These are phyloP conservation scores for Cyclargus thomasi DNA, from an alignment of 1,140 invertebrate species.

Conservation along the genomic window DNA sequence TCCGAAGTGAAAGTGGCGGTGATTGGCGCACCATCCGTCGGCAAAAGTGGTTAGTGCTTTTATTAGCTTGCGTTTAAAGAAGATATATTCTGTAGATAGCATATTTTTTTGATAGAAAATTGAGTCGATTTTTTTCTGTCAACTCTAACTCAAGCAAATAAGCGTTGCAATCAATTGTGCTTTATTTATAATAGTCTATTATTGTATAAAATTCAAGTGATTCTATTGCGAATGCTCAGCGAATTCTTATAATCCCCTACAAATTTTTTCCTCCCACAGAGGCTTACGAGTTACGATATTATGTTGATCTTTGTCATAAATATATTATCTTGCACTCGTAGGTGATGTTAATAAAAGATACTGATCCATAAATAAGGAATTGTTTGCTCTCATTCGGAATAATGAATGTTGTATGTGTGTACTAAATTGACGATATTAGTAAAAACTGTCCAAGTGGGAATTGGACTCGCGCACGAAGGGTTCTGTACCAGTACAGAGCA, in stretches of 20 bases:
- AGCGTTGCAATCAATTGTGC: not conserved
- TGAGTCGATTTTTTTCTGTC: no score
- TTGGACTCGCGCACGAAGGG: no score
- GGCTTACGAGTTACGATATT: not conserved
- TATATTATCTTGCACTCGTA: not conserved
- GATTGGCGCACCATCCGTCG: slow-evolving; percentile 88
- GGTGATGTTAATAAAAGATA: not conserved
- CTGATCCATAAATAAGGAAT: not conserved
- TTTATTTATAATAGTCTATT: no score
- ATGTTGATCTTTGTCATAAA: not conserved
- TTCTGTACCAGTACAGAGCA: no score
- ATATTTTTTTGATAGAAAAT: no score
- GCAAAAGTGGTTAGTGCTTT: slow-evolving; percentile 87
- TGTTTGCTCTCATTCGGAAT: not conserved
- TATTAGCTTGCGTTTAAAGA: not conserved
- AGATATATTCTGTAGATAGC: no score
- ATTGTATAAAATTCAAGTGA: not conserved
- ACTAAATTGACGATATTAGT: no score
- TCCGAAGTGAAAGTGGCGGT: slow-evolving; percentile 92
- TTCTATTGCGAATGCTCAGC: not conserved
- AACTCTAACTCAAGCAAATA: no score
- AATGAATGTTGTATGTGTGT: no score
- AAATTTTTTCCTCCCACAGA: not conserved
- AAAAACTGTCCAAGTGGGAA: no score
- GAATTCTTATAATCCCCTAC: not conserved